Evolutionary conservation across 2,888 invertebrate genomes (phyloP).

Genomic region (Meteorus colon): DNA sequence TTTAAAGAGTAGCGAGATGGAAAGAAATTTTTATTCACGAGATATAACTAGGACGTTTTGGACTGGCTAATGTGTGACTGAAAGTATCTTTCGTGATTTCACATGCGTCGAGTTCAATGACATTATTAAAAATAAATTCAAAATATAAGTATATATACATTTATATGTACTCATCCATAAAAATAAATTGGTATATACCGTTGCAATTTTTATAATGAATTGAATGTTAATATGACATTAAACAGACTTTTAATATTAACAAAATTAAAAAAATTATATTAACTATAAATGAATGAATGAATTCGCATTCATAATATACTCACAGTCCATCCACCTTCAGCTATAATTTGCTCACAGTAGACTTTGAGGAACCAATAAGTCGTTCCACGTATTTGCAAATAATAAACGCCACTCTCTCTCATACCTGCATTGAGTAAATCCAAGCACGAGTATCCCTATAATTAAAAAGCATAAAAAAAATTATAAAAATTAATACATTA

Average conservation of each 20-base stretch:
- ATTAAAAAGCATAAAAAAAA: conserved; percentile 50
- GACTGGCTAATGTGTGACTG: conserved; percentile 18
- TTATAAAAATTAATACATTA: conserved; percentile 15
- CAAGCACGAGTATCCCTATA: conserved; percentile 90
- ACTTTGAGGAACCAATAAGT: conserved; percentile 96
- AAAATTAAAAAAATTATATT: not conserved
- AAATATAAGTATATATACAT: not conserved
- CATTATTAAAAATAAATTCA: not conserved
- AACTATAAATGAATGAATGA: not conserved
- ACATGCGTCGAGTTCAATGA: conserved; percentile 10
- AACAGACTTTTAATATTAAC: not conserved
- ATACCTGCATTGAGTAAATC: conserved; percentile 90
- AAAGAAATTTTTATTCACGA: conserved; percentile 18
- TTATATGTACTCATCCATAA: not conserved
- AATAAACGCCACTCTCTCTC: conserved; percentile 90
- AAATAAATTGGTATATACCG: not conserved
- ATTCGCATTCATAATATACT: conserved; percentile 66
- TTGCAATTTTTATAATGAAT: not conserved
- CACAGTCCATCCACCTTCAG: conserved; percentile 96
- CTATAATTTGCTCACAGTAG: conserved; percentile 90
- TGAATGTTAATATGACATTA: not conserved
- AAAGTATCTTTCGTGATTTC: conserved; percentile 23
- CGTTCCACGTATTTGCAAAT: conserved; percentile 91
- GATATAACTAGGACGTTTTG: conserved; percentile 9
- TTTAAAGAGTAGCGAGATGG: not conserved